These are phyloP conservation scores for Spheniscus humboldti DNA, from an alignment of 2,797 vertebrate species.

Conservation along the genomic window DNA sequence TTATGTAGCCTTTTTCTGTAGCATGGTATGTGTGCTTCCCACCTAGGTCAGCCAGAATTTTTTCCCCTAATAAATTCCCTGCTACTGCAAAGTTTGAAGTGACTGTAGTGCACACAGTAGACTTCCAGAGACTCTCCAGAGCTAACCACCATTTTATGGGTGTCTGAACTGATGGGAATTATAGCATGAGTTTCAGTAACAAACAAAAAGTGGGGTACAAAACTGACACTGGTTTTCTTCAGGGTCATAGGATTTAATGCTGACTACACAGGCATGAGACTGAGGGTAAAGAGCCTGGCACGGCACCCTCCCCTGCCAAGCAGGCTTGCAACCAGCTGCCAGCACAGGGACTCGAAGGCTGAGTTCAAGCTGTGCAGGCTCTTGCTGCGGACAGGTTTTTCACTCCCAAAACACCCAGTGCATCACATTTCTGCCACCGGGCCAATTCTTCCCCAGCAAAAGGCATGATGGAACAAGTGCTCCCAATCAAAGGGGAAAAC, in stretches of 20 bases:
- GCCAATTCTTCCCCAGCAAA: slow-evolving; percentile 13
- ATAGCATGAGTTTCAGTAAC: background rate
- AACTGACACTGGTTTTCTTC: background rate
- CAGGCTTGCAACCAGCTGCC: background rate
- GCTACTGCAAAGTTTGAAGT: background rate
- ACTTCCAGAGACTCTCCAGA: background rate
- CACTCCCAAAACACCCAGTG: accelerated
- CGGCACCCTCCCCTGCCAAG: background rate
- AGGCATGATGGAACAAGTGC: slow-evolving; percentile 49
- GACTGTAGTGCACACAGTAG: background rate
- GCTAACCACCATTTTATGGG: background rate
- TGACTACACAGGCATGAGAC: background rate
- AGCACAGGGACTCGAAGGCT: background rate
- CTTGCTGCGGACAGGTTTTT: background rate
- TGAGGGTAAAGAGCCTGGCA: background rate
- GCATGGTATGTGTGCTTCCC: background rate
- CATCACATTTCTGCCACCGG: background rate
- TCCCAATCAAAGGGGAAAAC: slow-evolving; percentile 30
- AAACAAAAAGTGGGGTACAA: background rate
- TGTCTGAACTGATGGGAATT: background rate
- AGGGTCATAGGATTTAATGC: background rate
- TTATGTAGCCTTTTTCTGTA: background rate
- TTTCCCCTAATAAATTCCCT: background rate
- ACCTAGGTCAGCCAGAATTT: background rate
- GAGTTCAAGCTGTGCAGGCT: background rate